Evolutionary conservation across 2,113 vertebrate genomes (phyloP), one percentile per base, ranked within the genome.

Genomic region (Marcusenius ussheri): DNA sequence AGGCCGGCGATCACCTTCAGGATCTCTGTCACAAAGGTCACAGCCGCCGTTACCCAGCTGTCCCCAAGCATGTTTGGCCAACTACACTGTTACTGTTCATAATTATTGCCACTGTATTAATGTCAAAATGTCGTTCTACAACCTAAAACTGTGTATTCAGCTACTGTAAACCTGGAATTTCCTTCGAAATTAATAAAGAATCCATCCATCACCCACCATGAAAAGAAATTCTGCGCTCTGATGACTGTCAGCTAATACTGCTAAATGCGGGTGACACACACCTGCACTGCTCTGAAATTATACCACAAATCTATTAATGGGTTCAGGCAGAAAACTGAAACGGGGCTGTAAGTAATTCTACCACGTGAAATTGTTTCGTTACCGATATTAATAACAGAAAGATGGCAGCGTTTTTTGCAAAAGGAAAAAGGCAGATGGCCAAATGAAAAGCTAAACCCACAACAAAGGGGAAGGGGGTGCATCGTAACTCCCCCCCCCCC

Each of bases 1-100:
- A 99, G 95, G 86, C 96, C 93, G 1, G 98, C 98, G 83, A 99
- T 97, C 93, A 99, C 97, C 95, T 99, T 99, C 91, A 99, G 95
- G 90, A 99, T 96, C 94, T 98, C 98, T 99, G 94, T 91, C 91
- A 50, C 91, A 1, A 87, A 6, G 35, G 74, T 80, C 74, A 87
- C 45, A 47, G 19, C 45, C 7, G 19, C 24, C 9, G 3, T 46
- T 42, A 80, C 35, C 15, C 10, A 17, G 9, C 62, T 39, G 31
- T 35, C n/a, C 50, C n/a, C 86, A 3, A 13, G 42, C n/a, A 24
- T 5, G 7, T 47, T 49, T 47, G 42, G n/a, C 46, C 39, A 24
- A 66, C 27, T 1, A 10, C 62, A 70, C 62, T 70, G n/a, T 27
- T 31, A 66, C n/a, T 15, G 62, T 15, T 31, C 0, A 70, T 70